phyloP scores from a whole-genome alignment of 2,888 invertebrate species.

The Drosophila robusta region DNA sequence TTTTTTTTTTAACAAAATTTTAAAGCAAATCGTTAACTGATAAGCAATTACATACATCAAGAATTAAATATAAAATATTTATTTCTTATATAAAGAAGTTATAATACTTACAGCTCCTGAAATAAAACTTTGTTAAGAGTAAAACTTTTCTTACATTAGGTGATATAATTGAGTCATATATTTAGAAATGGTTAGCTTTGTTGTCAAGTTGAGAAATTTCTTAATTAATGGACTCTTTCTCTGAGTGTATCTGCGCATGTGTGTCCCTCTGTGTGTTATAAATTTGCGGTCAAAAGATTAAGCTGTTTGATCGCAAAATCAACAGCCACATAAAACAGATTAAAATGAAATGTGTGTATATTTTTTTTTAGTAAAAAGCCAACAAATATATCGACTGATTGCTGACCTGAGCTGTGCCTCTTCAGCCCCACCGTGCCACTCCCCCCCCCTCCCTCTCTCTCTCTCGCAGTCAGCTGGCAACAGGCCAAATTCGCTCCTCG shows the following conservation, averaged over 20 bases:
- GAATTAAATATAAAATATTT: too few relatives aligned
- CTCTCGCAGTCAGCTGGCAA: slow-evolving; percentile 25
- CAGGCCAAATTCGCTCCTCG: slow-evolving; percentile 41
- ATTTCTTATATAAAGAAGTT: too few relatives aligned
- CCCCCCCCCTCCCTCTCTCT: not conserved
- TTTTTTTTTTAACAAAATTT: too few relatives aligned
- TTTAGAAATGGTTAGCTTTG: too few relatives aligned
- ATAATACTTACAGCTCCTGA: too few relatives aligned
- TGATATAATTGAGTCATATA: not conserved
- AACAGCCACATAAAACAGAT: slow-evolving; percentile 77
- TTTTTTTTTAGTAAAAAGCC: slow-evolving; percentile 15
- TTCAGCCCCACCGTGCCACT: not conserved
- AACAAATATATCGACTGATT: slow-evolving; percentile 40
- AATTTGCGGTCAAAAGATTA: slow-evolving; percentile 77
- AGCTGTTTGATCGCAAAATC: slow-evolving; percentile 79
- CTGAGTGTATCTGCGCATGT: slow-evolving; percentile 13
- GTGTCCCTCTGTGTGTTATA: slow-evolving; percentile 48
- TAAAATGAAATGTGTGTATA: slow-evolving; percentile 64
- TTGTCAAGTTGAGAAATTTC: too few relatives aligned
- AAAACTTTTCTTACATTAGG: too few relatives aligned
- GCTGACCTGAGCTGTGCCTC: slow-evolving; percentile 10
- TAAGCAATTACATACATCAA: too few relatives aligned
- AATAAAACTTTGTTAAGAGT: too few relatives aligned
- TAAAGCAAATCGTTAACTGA: too few relatives aligned
- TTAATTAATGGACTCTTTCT: not conserved